Evolutionary conservation across 1,140 invertebrate species (phyloP).

Genomic region (Drosophila sulfurigaster): DNA sequence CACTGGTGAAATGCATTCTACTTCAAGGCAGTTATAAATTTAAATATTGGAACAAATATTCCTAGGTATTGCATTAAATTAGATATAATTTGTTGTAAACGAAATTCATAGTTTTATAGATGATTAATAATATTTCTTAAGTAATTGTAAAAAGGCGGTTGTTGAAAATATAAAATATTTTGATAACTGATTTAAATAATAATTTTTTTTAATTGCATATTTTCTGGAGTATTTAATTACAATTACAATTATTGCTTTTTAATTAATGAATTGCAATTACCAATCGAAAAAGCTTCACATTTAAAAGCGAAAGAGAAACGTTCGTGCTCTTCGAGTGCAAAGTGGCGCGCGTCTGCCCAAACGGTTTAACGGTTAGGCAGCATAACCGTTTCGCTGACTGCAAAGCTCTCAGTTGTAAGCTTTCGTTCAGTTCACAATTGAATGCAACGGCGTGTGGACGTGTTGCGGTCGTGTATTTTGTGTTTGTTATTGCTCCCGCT

Average conservation of each 20-base stretch:
- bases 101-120: background rate
- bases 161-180: conserved; percentile 14
- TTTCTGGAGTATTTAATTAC: background rate
- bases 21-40: background rate
- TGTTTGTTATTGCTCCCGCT: conserved; percentile 36
- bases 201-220: conserved; percentile 17
- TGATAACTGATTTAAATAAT: background rate
- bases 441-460: conserved; percentile 45
- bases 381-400: conserved; percentile 30
- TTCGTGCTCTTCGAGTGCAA: background rate
- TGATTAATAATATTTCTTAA: background rate
- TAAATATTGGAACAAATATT: conserved; percentile 18
- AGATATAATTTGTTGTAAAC: background rate
- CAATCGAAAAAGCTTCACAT: background rate
- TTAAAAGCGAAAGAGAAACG: background rate
- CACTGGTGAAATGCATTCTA: background rate
- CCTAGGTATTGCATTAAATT: conserved; percentile 11
- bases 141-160: background rate
- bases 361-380: conserved; percentile 12
- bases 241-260: background rate
- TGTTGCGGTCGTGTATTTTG: conserved; percentile 25
- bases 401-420: background rate
- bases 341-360: conserved; percentile 14
- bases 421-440: conserved; percentile 57
- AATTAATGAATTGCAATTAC: background rate